phyloP scores from a whole-genome alignment of 2,888 invertebrate species.

The Tridacna crocea region DNA sequence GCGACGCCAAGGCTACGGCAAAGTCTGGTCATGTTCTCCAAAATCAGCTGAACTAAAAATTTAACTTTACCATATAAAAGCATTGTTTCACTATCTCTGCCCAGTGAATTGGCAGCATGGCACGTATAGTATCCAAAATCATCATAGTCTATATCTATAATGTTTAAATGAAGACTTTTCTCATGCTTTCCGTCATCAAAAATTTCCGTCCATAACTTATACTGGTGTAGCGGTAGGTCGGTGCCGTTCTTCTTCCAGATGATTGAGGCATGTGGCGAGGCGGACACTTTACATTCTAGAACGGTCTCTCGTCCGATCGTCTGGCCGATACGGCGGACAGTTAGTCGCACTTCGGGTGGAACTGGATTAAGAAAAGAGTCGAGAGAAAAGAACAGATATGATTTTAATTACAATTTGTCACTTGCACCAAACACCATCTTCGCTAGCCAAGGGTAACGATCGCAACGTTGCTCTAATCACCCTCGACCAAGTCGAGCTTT shows the following conservation, averaged over 20 bases:
- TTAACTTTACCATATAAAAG: conserved; percentile 64
- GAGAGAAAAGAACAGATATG: neutral
- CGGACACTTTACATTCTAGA: conserved; percentile 77
- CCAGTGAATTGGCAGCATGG: conserved; percentile 67
- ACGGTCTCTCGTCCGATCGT: conserved; percentile 76
- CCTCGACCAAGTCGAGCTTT: too few species aligned
- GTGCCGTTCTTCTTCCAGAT: conserved; percentile 71
- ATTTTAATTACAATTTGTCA: too few species aligned
- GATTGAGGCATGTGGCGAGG: conserved; percentile 75
- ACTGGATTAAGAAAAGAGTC: conserved; percentile 60
- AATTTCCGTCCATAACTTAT: conserved; percentile 61
- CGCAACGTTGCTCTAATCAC: too few species aligned
- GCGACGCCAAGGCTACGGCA: too few species aligned
- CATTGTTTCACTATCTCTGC: conserved; percentile 66
- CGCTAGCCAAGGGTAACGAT: too few species aligned
- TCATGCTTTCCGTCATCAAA: conserved; percentile 68
- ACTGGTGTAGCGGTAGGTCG: conserved; percentile 54
- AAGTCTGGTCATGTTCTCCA: too few species aligned
- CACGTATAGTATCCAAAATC: conserved; percentile 74
- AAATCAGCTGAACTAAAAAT: too few species aligned
- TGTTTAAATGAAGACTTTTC: conserved; percentile 67
- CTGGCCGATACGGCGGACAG: conserved; percentile 75
- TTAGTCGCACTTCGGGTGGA: conserved; percentile 74
- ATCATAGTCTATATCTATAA: conserved; percentile 61
- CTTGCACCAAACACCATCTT: too few species aligned